Evolutionary conservation across 2,113 vertebrate species (phyloP), one percentile per base, ranked within the genome.

Genomic region (Tauraco erythrolophus): DNA sequence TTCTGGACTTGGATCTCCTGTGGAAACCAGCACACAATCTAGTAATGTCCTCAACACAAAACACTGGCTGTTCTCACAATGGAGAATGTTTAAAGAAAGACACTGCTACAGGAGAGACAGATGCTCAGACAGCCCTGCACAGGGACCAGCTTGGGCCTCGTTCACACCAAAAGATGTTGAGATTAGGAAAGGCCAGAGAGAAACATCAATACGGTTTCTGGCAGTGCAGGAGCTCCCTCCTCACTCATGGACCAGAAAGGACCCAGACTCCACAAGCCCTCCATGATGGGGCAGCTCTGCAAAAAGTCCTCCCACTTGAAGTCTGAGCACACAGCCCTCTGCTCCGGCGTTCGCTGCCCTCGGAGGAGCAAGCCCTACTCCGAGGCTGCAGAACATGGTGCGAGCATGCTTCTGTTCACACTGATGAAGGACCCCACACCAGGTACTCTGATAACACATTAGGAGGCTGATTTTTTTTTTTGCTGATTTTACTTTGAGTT

Each of bases 291-390:
- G 33, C 58, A 78, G 60, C 60, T 68, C 54, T 15, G 14, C 24
- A 35, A 25, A 6, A 25, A 35, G 31, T 19, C 21, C 45, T 58
- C n/a, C 46, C 46, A 30, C 54, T 15, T 45, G 74, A 43, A 61
- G 11, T 8, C 51, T 10, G 22, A 25, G 53, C n/a, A 19, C 17
- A 4, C 6, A 19, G 30, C 27, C 7, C n/a, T 19, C 19, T 0
- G 11, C 91, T 77, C 51, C 2, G 0, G 54, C 1, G 3, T 17
- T 45, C 23, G 1, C 14, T 11, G 24, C 48, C 33, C 56, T 19
- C 0, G 1, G 39, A 28, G 39, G 30, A 51, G 16, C 66, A 33
- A 56, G 33, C 41, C 25, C 58, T 24, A 2, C 54, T 5, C 25
- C 6, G 61, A 62, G 68, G n/a, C 4, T 22, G 35, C 75, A 39